Conservation (phyloP, 2,888 invertebrate genomes). For the Eledone cirrhosa region DNA sequence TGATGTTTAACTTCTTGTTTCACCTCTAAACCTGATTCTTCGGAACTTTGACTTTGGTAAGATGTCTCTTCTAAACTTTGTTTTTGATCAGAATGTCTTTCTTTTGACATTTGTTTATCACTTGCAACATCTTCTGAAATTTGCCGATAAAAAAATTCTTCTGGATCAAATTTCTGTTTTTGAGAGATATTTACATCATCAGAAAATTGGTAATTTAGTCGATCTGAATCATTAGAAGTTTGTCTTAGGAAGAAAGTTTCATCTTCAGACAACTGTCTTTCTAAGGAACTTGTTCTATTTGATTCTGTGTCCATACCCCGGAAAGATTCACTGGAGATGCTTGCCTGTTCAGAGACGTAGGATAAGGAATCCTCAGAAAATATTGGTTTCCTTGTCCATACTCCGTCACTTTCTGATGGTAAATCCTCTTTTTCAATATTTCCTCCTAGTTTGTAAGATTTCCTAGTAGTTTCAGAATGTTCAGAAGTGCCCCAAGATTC, state of each 20-base stretch:
- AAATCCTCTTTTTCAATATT: slow-evolving; percentile 12
- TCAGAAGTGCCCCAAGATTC: slow-evolving; percentile 21
- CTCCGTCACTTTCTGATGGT: slow-evolving; percentile 18
- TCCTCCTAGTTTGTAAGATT: neutral
- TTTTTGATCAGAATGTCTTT: neutral
- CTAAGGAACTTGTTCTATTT: slow-evolving; percentile 23
- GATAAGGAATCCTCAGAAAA: slow-evolving; percentile 25
- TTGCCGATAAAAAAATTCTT: slow-evolving; percentile 1
- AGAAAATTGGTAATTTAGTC: neutral
- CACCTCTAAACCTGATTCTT: too few relatives aligned
- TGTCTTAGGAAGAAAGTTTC: slow-evolving; percentile 27
- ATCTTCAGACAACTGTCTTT: slow-evolving; percentile 23
- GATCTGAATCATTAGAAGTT: slow-evolving; percentile 16
- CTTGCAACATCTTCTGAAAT: neutral
- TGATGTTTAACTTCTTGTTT: too few relatives aligned
- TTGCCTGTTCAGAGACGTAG: slow-evolving; percentile 21
- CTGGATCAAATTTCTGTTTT: neutral
- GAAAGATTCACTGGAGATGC: slow-evolving; percentile 9
- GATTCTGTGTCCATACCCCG: slow-evolving; percentile 24
- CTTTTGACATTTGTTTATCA: slow-evolving; percentile 14
- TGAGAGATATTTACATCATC: slow-evolving; percentile 16
- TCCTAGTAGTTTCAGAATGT: neutral
- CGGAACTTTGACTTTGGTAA: too few relatives aligned
- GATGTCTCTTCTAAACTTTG: too few relatives aligned
- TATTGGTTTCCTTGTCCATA: slow-evolving; percentile 26